Evolutionary conservation across 2,113 vertebrate species (phyloP).

Genomic region (Upupa epops): DNA sequence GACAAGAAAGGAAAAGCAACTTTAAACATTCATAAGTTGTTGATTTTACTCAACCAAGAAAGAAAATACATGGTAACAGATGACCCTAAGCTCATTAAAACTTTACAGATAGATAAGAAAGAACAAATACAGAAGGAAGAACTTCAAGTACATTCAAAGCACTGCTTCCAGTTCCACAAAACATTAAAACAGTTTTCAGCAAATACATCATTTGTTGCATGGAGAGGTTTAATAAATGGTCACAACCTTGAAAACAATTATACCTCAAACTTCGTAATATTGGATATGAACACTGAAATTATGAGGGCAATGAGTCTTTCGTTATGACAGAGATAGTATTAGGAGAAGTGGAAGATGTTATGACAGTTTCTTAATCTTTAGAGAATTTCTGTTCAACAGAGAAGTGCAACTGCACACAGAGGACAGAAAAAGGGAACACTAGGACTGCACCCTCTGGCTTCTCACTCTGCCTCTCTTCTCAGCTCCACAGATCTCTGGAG

Average conservation of each 20-base stretch:
- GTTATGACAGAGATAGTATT: neutral
- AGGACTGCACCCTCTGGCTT: too few species aligned
- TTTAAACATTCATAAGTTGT: neutral
- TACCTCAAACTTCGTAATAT: neutral
- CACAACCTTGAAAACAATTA: conserved; percentile 2
- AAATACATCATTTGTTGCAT: neutral
- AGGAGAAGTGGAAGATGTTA: neutral
- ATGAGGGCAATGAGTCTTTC: neutral
- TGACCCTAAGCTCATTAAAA: neutral
- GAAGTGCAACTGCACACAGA: neutral
- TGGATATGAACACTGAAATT: neutral
- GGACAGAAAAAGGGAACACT: too few species aligned
- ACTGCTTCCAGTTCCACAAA: neutral
- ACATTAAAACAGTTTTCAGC: neutral
- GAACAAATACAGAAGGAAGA: neutral
- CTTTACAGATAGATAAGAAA: neutral
- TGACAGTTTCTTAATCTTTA: neutral
- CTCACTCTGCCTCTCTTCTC: too few species aligned
- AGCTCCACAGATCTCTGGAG: too few species aligned
- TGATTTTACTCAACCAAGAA: neutral
- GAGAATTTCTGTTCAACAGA: neutral
- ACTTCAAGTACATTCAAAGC: neutral
- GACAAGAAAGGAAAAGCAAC: neutral
- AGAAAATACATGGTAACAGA: neutral
- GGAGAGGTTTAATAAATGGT: neutral